Evolutionary conservation across 1,140 invertebrate species (phyloP).

Genomic region (Cryptotermes secundus): DNA sequence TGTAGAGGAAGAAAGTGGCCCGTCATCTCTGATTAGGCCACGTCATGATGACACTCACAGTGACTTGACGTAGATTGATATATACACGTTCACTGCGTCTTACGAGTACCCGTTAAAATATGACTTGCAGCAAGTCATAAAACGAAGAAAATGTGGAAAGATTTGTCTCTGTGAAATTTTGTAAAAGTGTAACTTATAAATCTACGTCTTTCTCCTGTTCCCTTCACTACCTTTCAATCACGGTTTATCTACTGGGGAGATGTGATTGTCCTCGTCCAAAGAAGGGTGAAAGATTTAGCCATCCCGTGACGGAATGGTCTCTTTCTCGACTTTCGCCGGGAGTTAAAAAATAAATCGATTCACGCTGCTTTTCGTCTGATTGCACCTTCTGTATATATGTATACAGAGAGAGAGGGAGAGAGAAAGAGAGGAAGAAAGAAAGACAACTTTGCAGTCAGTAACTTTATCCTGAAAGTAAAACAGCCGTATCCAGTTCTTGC

Average conservation of each 20-base stretch:
- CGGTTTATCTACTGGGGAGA: not conserved
- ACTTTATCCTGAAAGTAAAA: not conserved
- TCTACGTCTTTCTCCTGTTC: not conserved
- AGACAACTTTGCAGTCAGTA: not conserved
- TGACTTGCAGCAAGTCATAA: not conserved
- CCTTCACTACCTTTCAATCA: not conserved
- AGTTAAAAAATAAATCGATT: not conserved
- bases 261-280: not conserved
- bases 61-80: not conserved
- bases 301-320: not conserved
- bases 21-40: not conserved
- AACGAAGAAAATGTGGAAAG: not conserved
- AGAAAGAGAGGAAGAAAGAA: too few relatives aligned
- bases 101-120: not conserved
- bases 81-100: not conserved
- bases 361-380: not conserved
- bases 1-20: not conserved
- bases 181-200: not conserved
- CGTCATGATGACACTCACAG: not conserved
- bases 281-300: not conserved
- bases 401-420: too few relatives aligned
- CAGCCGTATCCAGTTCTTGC: not conserved
- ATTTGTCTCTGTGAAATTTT: not conserved
- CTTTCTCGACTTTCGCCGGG: not conserved
- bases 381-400: not conserved